Base-by-base conservation (phyloP, 2,888 invertebrate species). In the Eupithecia tripunctaria region DNA sequence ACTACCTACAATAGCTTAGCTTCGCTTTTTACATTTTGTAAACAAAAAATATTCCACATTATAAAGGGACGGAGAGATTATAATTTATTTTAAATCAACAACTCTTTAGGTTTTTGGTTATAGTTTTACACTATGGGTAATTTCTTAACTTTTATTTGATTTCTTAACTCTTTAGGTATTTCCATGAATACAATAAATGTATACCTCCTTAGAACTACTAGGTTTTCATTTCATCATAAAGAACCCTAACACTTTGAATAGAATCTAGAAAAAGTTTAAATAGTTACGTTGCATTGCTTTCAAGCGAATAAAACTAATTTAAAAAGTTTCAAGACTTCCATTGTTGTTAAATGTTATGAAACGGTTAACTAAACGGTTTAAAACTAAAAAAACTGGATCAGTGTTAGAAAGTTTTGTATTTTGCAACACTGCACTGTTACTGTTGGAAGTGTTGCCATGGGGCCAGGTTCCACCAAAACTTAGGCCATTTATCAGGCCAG, bases 261-360 rank as follows among this genome's bases (percentile, higher is more conserved):
- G 47, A 43, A 60, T 36, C 10, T 51, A 67, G 5, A 25, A 51
- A 70, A 71, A 63, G 27, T 36, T 5, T 15, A 51, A 51, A 67
- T 15, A 47, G 4, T 7, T 56, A 32, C 29, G 10, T 38, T 18
- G 4, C 21, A 27, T 14, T 51, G 67, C 62, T 71, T 51, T 56
- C 51, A 67, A 63, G n/a, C 7, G 27, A 51, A 38, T 67, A 63
- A 63, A 27, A 43, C 63, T 41, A 62, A 71, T 71, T 71, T 47
- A 67, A 67, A 71, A 71, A 71, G 51, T 71, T 71, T 56, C 21
- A 70, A 51, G 32, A 70, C 27, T 14, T 25, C 5, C 56, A 1
- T 14, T 25, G 12, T 56, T 12, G 14, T 56, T 56, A 56, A 56
- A 56, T 56, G 56, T 25, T 56, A 21, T 56, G 12, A 25, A 21